A percentile compares a stretch with the other conserved stretches of the same genome.
These are phyloP conservation scores for Nephila pilipes DNA, from an alignment of 1,140 invertebrate species.

Conservation along the genomic window DNA sequence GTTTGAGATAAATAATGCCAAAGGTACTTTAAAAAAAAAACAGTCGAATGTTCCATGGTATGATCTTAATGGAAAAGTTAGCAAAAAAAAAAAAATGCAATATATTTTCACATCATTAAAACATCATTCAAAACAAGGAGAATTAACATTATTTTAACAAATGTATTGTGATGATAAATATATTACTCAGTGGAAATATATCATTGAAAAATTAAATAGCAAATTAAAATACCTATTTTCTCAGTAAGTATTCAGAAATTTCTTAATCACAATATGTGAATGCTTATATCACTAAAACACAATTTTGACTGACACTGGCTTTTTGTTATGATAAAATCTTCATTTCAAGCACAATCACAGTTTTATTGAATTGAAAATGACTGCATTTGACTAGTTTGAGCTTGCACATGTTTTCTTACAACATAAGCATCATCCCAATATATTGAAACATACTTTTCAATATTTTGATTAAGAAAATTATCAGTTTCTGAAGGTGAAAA, in stretches of 20 bases:
- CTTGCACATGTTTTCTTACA: background rate
- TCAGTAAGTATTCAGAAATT: background rate
- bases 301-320: slow-evolving; percentile 31
- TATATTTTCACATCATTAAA: too few relatives aligned
- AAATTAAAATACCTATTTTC: background rate
- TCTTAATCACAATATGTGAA: background rate
- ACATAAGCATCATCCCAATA: slow-evolving; percentile 2
- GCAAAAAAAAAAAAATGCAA: too few relatives aligned
- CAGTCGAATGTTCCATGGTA: too few relatives aligned
- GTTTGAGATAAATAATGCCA: too few relatives aligned
- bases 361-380: background rate
- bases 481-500: background rate
- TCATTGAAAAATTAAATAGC: too few relatives aligned
- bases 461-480: background rate
- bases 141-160: too few relatives aligned
- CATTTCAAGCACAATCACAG: background rate
- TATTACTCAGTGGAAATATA: too few relatives aligned
- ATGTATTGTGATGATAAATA: too few relatives aligned
- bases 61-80: too few relatives aligned
- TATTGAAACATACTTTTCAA: too few relatives aligned
- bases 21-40: too few relatives aligned
- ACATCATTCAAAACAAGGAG: too few relatives aligned
- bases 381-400: background rate
- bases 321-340: background rate
- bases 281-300: slow-evolving; percentile 20